Evolutionary conservation across 2,113 vertebrate species (phyloP).

Genomic region (Actenoides hombroni): DNA sequence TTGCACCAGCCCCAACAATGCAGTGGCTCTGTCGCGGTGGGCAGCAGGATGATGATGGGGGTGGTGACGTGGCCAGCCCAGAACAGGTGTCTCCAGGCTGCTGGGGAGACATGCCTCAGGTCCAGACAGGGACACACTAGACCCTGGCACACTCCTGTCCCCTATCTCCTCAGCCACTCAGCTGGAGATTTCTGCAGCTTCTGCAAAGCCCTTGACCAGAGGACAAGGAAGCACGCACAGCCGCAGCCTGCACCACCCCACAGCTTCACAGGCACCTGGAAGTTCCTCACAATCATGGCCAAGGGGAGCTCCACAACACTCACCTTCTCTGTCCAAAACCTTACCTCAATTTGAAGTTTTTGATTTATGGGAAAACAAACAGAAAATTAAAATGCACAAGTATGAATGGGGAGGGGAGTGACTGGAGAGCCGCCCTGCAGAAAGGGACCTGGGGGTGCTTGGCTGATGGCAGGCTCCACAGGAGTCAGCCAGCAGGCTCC

Average conservation of each 20-base stretch:
- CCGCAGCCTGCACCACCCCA: background rate
- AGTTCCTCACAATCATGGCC: background rate
- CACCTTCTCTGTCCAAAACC: background rate
- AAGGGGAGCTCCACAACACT: fast-evolving
- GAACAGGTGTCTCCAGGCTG: fast-evolving
- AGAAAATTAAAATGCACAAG: no score
- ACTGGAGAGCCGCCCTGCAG: no score
- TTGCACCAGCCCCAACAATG: background rate
- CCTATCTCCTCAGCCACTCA: background rate
- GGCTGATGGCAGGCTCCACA: no score
- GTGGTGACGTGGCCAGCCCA: background rate
- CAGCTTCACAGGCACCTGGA: background rate
- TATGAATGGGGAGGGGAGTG: no score
- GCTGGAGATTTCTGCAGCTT: background rate
- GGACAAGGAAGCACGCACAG: background rate
- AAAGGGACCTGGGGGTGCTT: no score
- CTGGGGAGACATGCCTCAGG: background rate
- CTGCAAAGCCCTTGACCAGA: background rate
- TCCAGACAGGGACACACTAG: background rate
- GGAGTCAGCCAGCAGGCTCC: no score
- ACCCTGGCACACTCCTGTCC: background rate
- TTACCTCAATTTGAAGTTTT: background rate
- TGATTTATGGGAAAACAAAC: background rate
- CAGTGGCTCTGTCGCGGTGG: background rate
- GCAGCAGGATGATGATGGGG: background rate